Evolutionary conservation across 2,113 vertebrate species (phyloP).

Genomic region (Chloroceryle aenea): DNA sequence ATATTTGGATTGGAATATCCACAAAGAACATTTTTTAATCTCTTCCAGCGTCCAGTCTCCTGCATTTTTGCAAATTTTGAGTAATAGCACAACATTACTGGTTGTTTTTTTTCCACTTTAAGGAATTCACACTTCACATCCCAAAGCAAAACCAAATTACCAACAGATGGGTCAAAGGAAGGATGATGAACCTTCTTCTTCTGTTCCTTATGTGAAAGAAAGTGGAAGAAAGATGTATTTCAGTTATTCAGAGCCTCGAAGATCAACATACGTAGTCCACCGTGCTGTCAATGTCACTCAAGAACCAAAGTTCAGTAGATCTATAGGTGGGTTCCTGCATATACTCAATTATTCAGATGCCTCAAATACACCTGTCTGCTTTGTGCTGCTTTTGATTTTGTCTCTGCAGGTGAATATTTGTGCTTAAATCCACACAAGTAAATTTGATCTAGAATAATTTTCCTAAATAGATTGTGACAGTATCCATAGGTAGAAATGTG

Average conservation of each 20-base stretch:
- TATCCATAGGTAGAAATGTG: not conserved
- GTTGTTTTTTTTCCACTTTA: not conserved
- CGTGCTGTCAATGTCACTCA: not conserved
- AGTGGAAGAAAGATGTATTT: not conserved
- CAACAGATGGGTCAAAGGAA: not conserved
- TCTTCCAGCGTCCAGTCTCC: not conserved
- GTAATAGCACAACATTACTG: not conserved
- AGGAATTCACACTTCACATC: slow-evolving; percentile 39
- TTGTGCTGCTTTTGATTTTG: not conserved
- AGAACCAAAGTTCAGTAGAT: not conserved
- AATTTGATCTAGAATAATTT: not conserved
- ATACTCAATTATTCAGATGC: not conserved
- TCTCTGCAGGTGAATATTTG: not conserved
- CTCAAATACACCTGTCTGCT: not conserved
- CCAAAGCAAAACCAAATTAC: not conserved
- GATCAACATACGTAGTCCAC: not conserved
- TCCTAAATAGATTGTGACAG: not conserved
- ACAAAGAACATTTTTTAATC: not conserved
- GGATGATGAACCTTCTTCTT: not conserved
- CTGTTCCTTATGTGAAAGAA: not conserved
- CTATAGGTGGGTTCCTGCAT: not conserved
- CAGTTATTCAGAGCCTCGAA: not conserved
- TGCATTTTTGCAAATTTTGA: not conserved
- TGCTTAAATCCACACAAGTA: not conserved
- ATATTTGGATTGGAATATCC: not conserved